phyloP scores from a whole-genome alignment of 2,113 vertebrate species.

The Peromyscus polionotus region DNA sequence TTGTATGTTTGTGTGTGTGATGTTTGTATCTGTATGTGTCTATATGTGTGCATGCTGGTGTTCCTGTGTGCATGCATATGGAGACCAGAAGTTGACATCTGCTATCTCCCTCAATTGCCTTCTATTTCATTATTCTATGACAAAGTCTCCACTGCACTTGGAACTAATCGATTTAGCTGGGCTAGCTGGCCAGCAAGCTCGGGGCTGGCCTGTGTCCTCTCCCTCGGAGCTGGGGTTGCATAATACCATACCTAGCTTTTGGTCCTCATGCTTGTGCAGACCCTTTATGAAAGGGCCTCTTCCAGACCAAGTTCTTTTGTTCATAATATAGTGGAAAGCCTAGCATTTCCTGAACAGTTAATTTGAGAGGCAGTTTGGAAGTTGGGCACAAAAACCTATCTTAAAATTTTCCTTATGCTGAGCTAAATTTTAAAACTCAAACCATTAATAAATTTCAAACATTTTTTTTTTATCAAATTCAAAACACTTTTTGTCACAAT shows the following conservation, averaged over 20 bases:
- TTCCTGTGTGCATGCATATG: not conserved
- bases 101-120: not conserved
- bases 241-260: not conserved
- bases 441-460: constrained; percentile 16
- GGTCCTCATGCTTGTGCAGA: not conserved
- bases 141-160: not conserved
- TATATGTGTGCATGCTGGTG: not conserved
- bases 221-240: too few species aligned
- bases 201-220: not conserved
- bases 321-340: not conserved
- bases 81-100: not conserved
- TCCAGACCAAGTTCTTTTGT: not conserved
- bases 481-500: not conserved
- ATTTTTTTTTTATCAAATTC: not conserved
- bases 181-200: not conserved
- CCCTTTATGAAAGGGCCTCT: too few species aligned
- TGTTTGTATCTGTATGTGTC: not conserved
- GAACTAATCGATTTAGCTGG: not conserved
- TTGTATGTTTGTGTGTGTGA: not conserved
- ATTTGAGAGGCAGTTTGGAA: not conserved
- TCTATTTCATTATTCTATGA: not conserved
- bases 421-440: not conserved
- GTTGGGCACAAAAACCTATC: not conserved
- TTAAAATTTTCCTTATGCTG: constrained; percentile 4
- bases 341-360: not conserved